Evolutionary conservation across 92 coral and sea anemone genomes (phyloP), one percentile per base, ranked within the genome.

Genomic region (Metridium senile): DNA sequence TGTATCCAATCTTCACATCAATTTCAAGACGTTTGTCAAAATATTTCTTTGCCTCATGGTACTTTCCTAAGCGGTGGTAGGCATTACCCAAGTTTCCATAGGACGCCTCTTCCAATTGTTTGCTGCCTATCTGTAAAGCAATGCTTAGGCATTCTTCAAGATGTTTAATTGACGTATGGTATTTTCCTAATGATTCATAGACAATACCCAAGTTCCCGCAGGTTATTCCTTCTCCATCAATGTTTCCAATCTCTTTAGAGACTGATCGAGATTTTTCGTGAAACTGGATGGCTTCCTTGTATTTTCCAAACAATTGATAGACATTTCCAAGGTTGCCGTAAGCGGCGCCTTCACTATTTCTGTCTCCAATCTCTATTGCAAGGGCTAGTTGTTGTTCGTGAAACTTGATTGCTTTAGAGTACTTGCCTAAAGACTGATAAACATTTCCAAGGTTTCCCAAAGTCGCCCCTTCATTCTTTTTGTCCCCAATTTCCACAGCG

Each of bases 291-390:
- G 75, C 61, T 56, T 70, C 46, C 35, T 51, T 52, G 51, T 27
- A 31, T 23, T 70, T 70, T 52, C 67, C 68, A 21, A 73, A 73
- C n/a, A 51, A 20, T 20, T 39, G n/a, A 73, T 20, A 31, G 21
- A 29, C 54, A 7, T n/a, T n/a, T 33, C 78, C 78, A 16, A 73
- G 19, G 78, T 73, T 73, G 53, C 66, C 78, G 34, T 33, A 73
- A 19, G 78, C 29, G 21, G 19, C 26, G 9, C 33, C 75, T 31
- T 70, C 75, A 25, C 2, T n/a, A 9, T n/a, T 13, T 51, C 10
- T 49, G 75, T 70, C 62, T 26, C 58, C 58, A n/a, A 28, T 52
- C 1, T 11, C 27, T 20, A 19, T 51, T 19, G 62, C 75, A 70
- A 47, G 46, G 33, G 33, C 26, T 27, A 70, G 62, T 21, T 31